These are phyloP conservation scores for Chrysaora quinquecirrha DNA, from an alignment of 30 jellyfish, hydroid and myxozoan genomes.

Conservation along the genomic window DNA sequence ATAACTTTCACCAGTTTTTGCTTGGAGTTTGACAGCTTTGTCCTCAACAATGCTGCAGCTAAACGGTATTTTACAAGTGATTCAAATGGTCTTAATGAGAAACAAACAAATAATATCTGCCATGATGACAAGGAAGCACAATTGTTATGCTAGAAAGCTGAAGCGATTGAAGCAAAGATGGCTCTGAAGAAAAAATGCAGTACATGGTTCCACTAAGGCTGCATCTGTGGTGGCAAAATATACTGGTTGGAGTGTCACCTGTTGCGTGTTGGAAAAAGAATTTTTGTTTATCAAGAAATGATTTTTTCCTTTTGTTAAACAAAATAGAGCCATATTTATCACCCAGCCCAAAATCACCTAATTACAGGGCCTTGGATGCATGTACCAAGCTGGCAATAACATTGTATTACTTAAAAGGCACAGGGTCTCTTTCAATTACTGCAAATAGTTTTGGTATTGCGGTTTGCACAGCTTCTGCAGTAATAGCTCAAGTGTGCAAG, in stretches of 20 bases:
- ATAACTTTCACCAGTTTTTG: neutral
- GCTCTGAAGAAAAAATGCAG: neutral
- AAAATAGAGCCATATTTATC: constrained; percentile 14
- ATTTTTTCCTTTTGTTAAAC: constrained; percentile 11
- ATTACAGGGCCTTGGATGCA: constrained; percentile 39
- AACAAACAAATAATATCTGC: neutral
- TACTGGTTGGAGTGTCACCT: neutral
- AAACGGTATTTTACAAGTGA: neutral
- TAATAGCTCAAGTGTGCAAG: constrained; percentile 38
- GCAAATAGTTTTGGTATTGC: constrained; percentile 60
- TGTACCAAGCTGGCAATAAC: constrained; percentile 21
- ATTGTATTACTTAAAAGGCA: constrained; percentile 40
- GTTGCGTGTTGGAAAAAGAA: neutral
- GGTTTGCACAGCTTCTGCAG: constrained; percentile 15
- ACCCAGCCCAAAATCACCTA: constrained; percentile 42
- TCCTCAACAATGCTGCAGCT: neutral
- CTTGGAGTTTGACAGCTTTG: neutral
- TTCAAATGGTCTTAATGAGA: neutral
- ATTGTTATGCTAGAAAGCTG: neutral
- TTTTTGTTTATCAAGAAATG: constrained; percentile 18
- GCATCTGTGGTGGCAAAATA: neutral
- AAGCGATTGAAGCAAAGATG: neutral
- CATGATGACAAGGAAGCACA: neutral
- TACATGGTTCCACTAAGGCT: neutral
- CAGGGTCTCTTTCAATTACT: constrained; percentile 37